A percentile compares a stretch with the other conserved stretches of the same genome.
phyloP scores from a whole-genome alignment of 2,797 vertebrate genomes.

The Semaprochilodus insignis region DNA sequence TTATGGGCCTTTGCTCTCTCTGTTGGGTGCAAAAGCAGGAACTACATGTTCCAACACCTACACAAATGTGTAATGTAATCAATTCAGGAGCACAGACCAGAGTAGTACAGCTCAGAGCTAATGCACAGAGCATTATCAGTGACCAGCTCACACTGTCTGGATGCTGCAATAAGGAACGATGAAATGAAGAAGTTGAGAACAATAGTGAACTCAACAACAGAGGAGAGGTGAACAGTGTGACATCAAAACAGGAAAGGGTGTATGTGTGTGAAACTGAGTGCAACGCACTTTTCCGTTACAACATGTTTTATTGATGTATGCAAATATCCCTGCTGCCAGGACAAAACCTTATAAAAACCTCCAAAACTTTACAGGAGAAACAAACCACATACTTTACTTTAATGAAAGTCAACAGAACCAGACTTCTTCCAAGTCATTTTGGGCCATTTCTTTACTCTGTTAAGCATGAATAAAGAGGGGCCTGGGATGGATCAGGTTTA shows the following conservation, averaged over 20 bases:
- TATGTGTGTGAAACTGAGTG: conserved; percentile 15
- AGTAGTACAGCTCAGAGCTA: conserved; percentile 15
- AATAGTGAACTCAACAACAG: conserved; percentile 54
- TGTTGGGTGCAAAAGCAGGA: conserved; percentile 4
- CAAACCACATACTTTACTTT: too few species aligned
- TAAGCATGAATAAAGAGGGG: too few species aligned
- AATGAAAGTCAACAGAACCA: too few species aligned
- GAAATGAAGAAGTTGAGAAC: conserved; percentile 54
- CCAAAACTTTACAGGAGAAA: too few species aligned
- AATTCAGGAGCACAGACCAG: conserved; percentile 30
- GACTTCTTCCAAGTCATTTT: too few species aligned
- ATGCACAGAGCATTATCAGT: neutral
- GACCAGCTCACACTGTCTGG: neutral
- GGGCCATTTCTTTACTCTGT: too few species aligned
- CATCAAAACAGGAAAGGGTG: conserved; percentile 61
- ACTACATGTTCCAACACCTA: conserved; percentile 34
- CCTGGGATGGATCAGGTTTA: too few species aligned
- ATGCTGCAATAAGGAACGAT: conserved; percentile 21
- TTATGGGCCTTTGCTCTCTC: conserved; percentile 11
- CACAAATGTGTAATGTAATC: conserved; percentile 13
- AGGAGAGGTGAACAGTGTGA: conserved; percentile 34
- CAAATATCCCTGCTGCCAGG: too few species aligned
- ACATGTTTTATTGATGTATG: neutral
- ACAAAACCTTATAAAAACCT: too few species aligned
- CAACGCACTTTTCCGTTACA: neutral